phyloP scores from a whole-genome alignment of 1,140 invertebrate species.

The Halictus rubicundus region DNA sequence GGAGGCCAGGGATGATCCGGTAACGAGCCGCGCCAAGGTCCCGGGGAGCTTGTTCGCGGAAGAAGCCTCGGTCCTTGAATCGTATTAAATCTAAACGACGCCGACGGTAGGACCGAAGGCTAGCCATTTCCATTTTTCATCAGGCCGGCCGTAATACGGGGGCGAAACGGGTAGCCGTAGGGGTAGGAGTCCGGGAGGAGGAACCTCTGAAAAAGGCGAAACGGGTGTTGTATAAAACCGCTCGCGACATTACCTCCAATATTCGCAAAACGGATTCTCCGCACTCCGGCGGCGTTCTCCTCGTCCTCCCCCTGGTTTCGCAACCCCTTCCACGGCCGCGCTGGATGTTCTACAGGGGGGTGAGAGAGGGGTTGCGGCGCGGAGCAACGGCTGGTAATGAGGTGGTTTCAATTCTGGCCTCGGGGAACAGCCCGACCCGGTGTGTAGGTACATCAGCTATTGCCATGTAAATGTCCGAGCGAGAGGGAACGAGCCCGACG shows the following conservation, averaged over 20 bases:
- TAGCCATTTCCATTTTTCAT: constrained; percentile 79
- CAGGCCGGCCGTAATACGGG: constrained; percentile 64
- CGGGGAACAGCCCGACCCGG: constrained; percentile 67
- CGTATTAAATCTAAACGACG: constrained; percentile 56
- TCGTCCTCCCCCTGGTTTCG: background rate
- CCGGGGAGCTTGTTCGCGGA: background rate
- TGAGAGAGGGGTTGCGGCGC: no score
- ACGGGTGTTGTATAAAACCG: constrained; percentile 78
- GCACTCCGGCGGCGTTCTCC: constrained; percentile 71
- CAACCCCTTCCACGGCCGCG: constrained; percentile 35
- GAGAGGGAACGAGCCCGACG: constrained; percentile 64
- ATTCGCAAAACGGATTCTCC: constrained; percentile 80
- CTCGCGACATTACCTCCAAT: constrained; percentile 80
- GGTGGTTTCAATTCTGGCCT: constrained; percentile 80
- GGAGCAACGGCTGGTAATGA: constrained; percentile 74
- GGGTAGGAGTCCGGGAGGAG: constrained; percentile 32
- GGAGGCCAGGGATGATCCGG: no score
- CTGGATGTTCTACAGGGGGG: background rate
- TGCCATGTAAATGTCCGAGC: constrained; percentile 74
- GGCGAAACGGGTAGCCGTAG: constrained; percentile 42
- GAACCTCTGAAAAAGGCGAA: constrained; percentile 52
- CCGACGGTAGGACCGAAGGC: constrained; percentile 60
- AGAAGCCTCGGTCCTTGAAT: constrained; percentile 31
- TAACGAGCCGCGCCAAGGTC: no score
- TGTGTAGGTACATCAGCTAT: constrained; percentile 70